Percentiles rank a stretch among this genome's conserved stretches.
Conservation (phyloP, 37 sponge, comb jelly and placozoan genomes). For the Ephydatia muelleri region DNA sequence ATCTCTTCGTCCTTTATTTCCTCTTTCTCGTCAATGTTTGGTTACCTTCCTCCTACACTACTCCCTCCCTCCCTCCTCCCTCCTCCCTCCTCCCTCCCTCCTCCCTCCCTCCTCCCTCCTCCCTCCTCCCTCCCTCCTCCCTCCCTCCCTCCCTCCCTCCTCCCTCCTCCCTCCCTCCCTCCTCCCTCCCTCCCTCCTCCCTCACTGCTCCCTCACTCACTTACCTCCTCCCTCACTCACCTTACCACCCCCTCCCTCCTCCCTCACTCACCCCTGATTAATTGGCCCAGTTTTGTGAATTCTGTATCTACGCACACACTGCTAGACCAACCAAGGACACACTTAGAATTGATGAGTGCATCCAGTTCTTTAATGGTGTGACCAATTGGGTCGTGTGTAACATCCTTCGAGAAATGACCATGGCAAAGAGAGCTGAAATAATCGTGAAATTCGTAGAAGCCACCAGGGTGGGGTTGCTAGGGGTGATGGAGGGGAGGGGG, state of each 20-base stretch:
- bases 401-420: slow-evolving; percentile 64
- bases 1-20: too few relatives aligned
- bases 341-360: slow-evolving; percentile 65
- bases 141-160: too few relatives aligned
- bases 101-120: too few relatives aligned
- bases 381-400: slow-evolving; percentile 71
- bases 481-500: too few relatives aligned
- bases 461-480: slow-evolving; percentile 45
- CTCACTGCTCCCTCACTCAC: background rate
- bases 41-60: too few relatives aligned
- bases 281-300: slow-evolving; percentile 57
- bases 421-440: slow-evolving; percentile 63
- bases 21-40: too few relatives aligned
- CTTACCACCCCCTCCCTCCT: background rate
- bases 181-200: background rate
- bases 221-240: background rate
- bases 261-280: background rate
- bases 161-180: too few relatives aligned
- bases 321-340: slow-evolving; percentile 68
- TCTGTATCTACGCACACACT: slow-evolving; percentile 66
- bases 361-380: slow-evolving; percentile 72
- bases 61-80: background rate
- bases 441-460: slow-evolving; percentile 74
- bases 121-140: too few relatives aligned
- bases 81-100: too few relatives aligned